These are phyloP conservation scores for Aromia moschata DNA, from an alignment of 2,888 invertebrate species.

Conservation along the genomic window DNA sequence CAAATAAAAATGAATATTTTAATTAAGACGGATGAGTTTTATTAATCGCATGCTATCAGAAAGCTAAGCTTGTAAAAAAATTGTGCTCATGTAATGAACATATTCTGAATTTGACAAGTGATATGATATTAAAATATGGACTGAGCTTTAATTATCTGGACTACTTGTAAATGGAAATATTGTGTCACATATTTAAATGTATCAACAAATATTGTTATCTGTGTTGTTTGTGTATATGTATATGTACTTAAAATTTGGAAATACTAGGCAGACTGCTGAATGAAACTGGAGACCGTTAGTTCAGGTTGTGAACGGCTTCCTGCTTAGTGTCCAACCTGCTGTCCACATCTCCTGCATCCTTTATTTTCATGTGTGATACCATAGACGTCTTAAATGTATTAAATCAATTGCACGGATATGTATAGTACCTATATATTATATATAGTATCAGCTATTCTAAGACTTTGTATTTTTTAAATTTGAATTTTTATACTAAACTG, in stretches of 20 bases:
- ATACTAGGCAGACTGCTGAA: slow-evolving; percentile 7
- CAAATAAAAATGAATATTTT: background rate
- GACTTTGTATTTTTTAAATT: slow-evolving; percentile 66
- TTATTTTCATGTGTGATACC: slow-evolving; percentile 62
- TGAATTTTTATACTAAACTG: slow-evolving; percentile 66
- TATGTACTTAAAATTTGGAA: slow-evolving; percentile 36
- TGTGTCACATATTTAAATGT: slow-evolving; percentile 27
- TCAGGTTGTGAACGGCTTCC: slow-evolving; percentile 41
- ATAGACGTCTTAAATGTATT: slow-evolving; percentile 62
- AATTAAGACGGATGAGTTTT: background rate
- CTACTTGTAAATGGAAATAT: background rate
- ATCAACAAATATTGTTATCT: slow-evolving; percentile 36
- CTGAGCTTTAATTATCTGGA: slow-evolving; percentile 1
- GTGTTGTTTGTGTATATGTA: slow-evolving; percentile 37
- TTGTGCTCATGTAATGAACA: background rate
- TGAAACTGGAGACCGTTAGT: slow-evolving; percentile 39
- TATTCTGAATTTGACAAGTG: slow-evolving; percentile 1
- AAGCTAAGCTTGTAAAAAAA: background rate
- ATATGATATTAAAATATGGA: background rate
- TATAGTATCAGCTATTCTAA: slow-evolving; percentile 65
- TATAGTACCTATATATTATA: slow-evolving; percentile 62
- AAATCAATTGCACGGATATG: slow-evolving; percentile 64
- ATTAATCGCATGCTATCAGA: background rate
- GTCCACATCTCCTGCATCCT: slow-evolving; percentile 57
- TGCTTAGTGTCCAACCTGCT: slow-evolving; percentile 53